Percentiles rank a stretch among this genome's conserved stretches.
phyloP scores from a whole-genome alignment of 2,888 invertebrate genomes.

The Auanema sp. region DNA sequence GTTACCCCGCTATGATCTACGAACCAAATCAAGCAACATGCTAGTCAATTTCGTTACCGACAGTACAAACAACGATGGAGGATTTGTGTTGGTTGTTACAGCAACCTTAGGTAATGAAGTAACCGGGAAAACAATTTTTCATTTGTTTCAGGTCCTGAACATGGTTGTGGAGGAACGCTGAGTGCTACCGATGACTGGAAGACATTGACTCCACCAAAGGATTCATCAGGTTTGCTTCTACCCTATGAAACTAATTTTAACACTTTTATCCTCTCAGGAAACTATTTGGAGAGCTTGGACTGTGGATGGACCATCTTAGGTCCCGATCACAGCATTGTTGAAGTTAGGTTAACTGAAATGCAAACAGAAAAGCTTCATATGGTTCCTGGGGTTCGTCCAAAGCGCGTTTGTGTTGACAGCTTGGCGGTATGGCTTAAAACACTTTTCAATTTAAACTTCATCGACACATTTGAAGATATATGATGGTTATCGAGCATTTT shows the following conservation, averaged over 20 bases:
- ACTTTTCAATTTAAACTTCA: not conserved
- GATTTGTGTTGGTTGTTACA: conserved; percentile 52
- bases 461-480: conserved; percentile 45
- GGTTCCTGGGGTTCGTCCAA: conserved; percentile 26
- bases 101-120: conserved; percentile 41
- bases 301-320: conserved; percentile 55
- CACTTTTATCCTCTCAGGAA: conserved; percentile 12
- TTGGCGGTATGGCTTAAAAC: conserved; percentile 14
- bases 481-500: conserved; percentile 53
- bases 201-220: conserved; percentile 39
- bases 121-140: not conserved
- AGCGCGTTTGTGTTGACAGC: conserved; percentile 28
- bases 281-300: conserved; percentile 45
- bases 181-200: conserved; percentile 49
- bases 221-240: not conserved
- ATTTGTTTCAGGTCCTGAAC: conserved; percentile 37
- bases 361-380: conserved; percentile 30
- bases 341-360: conserved; percentile 25
- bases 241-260: not conserved
- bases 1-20: conserved; percentile 33
- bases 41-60: conserved; percentile 52
- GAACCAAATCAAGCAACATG: conserved; percentile 35
- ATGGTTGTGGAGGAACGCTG: conserved; percentile 59
- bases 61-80: conserved; percentile 39
- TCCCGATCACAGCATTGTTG: conserved; percentile 27